phyloP scores from a whole-genome alignment of 2,797 vertebrate genomes.

The Tenualosa thibaudeaui region DNA sequence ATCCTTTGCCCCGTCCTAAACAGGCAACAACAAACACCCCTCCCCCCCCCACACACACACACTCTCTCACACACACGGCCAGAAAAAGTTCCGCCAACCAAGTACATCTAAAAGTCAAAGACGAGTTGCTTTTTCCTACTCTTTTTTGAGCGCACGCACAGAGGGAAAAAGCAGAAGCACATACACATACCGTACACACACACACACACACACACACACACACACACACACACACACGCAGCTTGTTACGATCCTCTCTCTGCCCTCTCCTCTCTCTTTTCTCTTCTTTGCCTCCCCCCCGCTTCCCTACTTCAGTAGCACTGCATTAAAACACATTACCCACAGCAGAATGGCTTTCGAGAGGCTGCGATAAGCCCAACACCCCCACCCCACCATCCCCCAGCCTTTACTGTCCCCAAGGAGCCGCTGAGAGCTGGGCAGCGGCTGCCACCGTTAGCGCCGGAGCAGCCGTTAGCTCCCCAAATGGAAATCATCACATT shows the following conservation, averaged over 20 bases:
- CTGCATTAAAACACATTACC: conserved; percentile 67
- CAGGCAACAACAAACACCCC: not conserved
- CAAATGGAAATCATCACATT: conserved; percentile 54
- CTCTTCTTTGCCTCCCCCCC: conserved; percentile 14
- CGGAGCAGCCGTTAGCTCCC: conserved; percentile 43
- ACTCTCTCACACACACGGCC: not conserved
- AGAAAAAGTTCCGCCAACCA: not conserved
- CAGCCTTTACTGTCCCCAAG: conserved; percentile 64
- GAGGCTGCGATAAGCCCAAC: conserved; percentile 61
- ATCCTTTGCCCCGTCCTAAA: not conserved
- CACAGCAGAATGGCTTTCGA: conserved; percentile 68
- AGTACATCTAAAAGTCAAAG: no score
- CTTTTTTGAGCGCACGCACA: no score
- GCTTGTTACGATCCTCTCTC: not conserved
- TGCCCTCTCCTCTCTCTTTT: not conserved
- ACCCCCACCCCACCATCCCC: not conserved
- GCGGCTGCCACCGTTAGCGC: not conserved
- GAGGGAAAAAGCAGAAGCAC: no score
- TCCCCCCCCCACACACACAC: not conserved
- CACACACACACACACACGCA: not conserved
- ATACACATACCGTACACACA: no score
- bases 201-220: not conserved
- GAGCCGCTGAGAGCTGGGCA: conserved; percentile 63
- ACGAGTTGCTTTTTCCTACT: no score
- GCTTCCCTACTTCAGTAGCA: conserved; percentile 59